phyloP scores from a whole-genome alignment of 2,888 invertebrate species.

The Linnaemya tessellans region DNA sequence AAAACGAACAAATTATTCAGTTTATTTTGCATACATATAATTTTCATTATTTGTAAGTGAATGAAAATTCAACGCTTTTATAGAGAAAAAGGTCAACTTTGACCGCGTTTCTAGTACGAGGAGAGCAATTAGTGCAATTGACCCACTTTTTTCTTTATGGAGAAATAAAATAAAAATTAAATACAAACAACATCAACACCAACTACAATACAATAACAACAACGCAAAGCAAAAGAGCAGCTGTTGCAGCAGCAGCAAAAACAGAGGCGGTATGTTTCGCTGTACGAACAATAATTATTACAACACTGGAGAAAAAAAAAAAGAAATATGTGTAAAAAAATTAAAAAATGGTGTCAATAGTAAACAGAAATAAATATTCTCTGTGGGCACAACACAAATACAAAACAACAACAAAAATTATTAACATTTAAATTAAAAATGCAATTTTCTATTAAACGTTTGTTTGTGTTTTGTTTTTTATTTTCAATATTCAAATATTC shows the following conservation, averaged over 20 bases:
- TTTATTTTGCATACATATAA: slow-evolving; percentile 17
- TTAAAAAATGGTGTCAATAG: slow-evolving; percentile 64
- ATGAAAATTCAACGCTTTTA: slow-evolving; percentile 72
- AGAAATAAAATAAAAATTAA: slow-evolving; percentile 65
- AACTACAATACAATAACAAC: not conserved
- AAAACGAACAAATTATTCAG: slow-evolving; percentile 7
- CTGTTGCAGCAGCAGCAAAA: slow-evolving; percentile 16
- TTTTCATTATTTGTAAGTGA: slow-evolving; percentile 51
- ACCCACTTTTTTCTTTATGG: slow-evolving; percentile 67
- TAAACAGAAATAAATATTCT: slow-evolving; percentile 46
- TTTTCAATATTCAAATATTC: slow-evolving; percentile 14
- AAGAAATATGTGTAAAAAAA: slow-evolving; percentile 20
- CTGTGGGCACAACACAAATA: slow-evolving; percentile 27
- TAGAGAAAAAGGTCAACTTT: slow-evolving; percentile 73
- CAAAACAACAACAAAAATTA: not conserved
- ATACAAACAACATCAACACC: slow-evolving; percentile 29
- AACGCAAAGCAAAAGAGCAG: slow-evolving; percentile 22
- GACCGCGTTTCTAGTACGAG: slow-evolving; percentile 72
- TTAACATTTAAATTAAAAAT: slow-evolving; percentile 12
- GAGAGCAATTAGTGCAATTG: slow-evolving; percentile 73
- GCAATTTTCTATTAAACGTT: not conserved
- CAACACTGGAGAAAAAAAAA: slow-evolving; percentile 53
- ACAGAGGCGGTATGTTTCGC: slow-evolving; percentile 31
- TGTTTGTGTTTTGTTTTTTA: not conserved
- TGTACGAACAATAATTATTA: slow-evolving; percentile 57